These are phyloP conservation scores for Cephus runcator DNA, from an alignment of 2,888 invertebrate genomes.

Conservation along the genomic window DNA sequence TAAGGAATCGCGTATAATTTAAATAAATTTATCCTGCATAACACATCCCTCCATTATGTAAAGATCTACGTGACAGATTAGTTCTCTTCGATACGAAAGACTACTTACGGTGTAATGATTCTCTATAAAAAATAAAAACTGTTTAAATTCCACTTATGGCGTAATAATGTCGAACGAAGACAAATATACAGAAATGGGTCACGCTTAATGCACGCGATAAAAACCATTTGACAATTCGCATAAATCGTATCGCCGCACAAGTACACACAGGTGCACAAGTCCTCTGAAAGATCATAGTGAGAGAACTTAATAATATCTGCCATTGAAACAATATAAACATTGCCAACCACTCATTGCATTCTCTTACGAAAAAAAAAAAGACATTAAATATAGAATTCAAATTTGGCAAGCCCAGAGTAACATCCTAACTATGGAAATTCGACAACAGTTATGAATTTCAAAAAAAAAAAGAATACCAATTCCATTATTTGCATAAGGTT, in stretches of 20 bases:
- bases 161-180: no score
- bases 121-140: no score
- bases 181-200: neutral
- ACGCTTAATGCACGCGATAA: neutral
- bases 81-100: neutral
- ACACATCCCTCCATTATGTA: neutral
- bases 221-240: neutral
- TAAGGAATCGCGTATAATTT: neutral
- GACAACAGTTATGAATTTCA: neutral
- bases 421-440: neutral
- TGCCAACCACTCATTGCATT: neutral
- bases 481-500: neutral
- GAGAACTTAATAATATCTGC: neutral
- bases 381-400: neutral
- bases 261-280: neutral
- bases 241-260: neutral
- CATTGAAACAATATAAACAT: neutral
- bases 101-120: neutral
- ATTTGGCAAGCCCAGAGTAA: neutral
- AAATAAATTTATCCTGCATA: neutral
- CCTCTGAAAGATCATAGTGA: neutral
- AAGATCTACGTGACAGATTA: neutral
- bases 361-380: neutral
- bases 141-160: no score
- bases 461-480: neutral